These are phyloP conservation scores for Epistrophella euchroma DNA, from an alignment of 2,888 invertebrate species.

Conservation along the genomic window DNA sequence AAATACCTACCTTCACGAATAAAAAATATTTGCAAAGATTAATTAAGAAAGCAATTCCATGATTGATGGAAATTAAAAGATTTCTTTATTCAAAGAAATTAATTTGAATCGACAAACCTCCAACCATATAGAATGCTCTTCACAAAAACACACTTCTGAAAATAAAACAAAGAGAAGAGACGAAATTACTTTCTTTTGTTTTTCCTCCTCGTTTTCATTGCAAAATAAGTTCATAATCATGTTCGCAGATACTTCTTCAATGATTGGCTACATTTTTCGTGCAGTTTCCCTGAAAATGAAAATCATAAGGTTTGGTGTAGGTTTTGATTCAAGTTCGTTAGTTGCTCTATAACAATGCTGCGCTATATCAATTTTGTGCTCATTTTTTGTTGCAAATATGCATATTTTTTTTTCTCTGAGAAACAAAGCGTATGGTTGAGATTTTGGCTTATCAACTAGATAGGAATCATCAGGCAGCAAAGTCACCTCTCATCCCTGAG, in stretches of 20 bases:
- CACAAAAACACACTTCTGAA: constrained; percentile 28
- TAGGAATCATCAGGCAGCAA: constrained; percentile 39
- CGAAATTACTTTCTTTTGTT: constrained; percentile 72
- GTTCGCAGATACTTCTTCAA: constrained; percentile 41
- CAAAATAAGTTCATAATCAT: constrained; percentile 46
- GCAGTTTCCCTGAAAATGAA: constrained; percentile 56
- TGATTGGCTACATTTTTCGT: constrained; percentile 61
- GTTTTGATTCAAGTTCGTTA: constrained; percentile 6
- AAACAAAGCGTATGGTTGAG: constrained; percentile 51
- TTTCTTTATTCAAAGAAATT: constrained; percentile 54
- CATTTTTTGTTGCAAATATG: constrained; percentile 42
- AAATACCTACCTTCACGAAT: not conserved
- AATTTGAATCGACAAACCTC: constrained; percentile 47
- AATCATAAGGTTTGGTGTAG: constrained; percentile 26
- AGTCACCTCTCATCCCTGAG: not conserved
- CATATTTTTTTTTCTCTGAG: constrained; percentile 19
- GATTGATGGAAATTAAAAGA: constrained; percentile 14
- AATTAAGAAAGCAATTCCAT: constrained; percentile 61
- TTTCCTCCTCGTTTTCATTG: constrained; percentile 28
- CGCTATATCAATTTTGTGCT: constrained; percentile 36
- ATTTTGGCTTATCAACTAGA: constrained; percentile 59
- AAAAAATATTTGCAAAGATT: constrained; percentile 14
- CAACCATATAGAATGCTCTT: constrained; percentile 31
- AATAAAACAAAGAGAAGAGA: constrained; percentile 40
- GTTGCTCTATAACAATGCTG: constrained; percentile 23